Base-by-base conservation (phyloP, 2,113 vertebrate genomes). In the Ammodytes dubius region DNA sequence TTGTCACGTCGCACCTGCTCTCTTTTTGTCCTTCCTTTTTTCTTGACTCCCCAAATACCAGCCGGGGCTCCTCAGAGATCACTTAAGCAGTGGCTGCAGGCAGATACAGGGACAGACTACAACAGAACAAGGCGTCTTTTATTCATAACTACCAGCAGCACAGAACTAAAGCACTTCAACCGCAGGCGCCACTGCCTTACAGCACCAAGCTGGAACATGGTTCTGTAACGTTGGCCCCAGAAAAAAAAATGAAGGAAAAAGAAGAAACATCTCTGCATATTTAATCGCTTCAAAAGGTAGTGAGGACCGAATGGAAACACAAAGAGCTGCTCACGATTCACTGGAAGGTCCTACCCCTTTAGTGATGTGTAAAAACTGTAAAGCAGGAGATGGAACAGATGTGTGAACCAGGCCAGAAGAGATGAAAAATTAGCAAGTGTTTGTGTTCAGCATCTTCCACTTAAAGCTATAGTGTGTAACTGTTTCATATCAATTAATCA, bases 121-220 rank as follows among this genome's bases (percentile, higher is more conserved):
- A 85, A 87, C 85, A 83, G 77, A 69, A 80, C 69, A 65, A 61
- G 35, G 52, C 40, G 64, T 89, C 59, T 90, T 88, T 92, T 85
- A 87, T 92, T 91, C 84, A 87, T 90, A 82, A 74, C 76, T 52
- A 81, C n/a, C 78, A 86, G 82, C 17, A 84, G 78, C 58, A 68
- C 13, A n/a, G 3, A 79, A 60, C 77, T 66, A 45, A 75, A 68
- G 77, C 84, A 73, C 74, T 86, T 83, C 57, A 76, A 67, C 66
- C 75, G 60, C 64, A 81, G 61, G 58, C 27, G 3, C 68, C 70
- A 70, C 80, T 39, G 81, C 42, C 64, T 76, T 14, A 70, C 69
- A 67, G 54, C 74, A 65, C 53, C 60, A 50, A 81, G 59, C 49
- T 42, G 67, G 52, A 64, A 75, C 63, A 64, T 35, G 37, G 37